These are phyloP conservation scores for Clinocottus analis DNA, from an alignment of 2,113 vertebrate genomes.

Conservation along the genomic window DNA sequence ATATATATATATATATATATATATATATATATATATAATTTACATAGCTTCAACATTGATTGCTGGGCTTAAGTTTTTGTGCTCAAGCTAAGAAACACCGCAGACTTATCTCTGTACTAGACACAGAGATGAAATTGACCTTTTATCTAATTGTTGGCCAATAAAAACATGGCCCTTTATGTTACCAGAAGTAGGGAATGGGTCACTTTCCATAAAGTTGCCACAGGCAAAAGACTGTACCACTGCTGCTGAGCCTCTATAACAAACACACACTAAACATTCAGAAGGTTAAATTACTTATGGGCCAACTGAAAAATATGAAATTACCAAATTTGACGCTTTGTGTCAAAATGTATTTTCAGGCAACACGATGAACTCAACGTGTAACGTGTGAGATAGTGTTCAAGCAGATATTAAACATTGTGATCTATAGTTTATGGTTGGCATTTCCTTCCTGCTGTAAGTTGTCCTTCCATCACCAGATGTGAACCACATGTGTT, in stretches of 20 bases:
- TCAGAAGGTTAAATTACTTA: background rate
- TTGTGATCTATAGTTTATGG: background rate
- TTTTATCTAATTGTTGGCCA: too few species aligned
- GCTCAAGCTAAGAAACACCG: background rate
- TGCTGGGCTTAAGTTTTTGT: background rate
- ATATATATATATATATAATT: background rate
- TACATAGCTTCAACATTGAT: background rate
- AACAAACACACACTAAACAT: background rate
- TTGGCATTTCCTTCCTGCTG: background rate
- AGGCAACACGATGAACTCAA: background rate
- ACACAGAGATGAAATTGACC: background rate
- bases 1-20: too few species aligned
- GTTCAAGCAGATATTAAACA: background rate
- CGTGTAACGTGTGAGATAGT: background rate
- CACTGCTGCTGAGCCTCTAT: background rate
- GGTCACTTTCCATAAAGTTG: background rate
- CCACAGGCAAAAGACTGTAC: background rate
- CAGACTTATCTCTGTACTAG: background rate
- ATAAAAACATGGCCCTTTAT: background rate
- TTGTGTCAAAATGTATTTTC: background rate
- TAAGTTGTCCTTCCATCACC: slow-evolving; percentile 3
- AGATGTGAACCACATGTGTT: slow-evolving; percentile 23
- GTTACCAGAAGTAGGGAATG: background rate
- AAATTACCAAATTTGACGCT: too few species aligned
- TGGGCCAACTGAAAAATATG: background rate